Evolutionary conservation across 2,888 invertebrate species (phyloP).

Genomic region (Synergus umbraculus): DNA sequence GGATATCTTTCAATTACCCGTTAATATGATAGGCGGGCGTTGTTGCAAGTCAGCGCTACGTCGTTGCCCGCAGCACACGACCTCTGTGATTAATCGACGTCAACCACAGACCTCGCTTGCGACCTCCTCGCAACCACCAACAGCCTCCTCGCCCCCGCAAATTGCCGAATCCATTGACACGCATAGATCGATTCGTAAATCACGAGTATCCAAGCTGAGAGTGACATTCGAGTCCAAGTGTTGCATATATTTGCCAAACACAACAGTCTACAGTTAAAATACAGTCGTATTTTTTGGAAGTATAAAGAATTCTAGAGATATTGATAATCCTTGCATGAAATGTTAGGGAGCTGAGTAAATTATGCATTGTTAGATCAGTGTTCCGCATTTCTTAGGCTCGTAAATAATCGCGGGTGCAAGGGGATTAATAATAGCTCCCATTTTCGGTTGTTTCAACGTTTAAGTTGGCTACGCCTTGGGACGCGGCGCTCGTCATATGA

Average conservation of each 20-base stretch:
- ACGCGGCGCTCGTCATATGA: conserved; percentile 69
- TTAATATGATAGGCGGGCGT: conserved; percentile 74
- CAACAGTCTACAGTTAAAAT: neutral
- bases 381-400: neutral
- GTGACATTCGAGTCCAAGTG: conserved; percentile 15
- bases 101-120: conserved; percentile 71
- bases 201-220: conserved; percentile 10
- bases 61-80: conserved; percentile 74
- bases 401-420: conserved; percentile 29
- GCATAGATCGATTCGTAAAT: conserved; percentile 43
- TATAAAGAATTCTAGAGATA: neutral
- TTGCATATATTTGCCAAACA: neutral
- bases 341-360: too few species aligned
- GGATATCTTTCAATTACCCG: conserved; percentile 77
- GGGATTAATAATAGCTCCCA: conserved; percentile 57
- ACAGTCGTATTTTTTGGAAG: neutral
- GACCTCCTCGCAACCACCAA: conserved; percentile 56
- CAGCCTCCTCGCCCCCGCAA: conserved; percentile 47
- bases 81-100: conserved; percentile 75
- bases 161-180: conserved; percentile 61
- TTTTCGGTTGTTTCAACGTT: conserved; percentile 61
- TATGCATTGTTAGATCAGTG: neutral
- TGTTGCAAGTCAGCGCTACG: conserved; percentile 75
- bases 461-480: conserved; percentile 70
- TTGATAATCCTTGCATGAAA: too few species aligned